Conservation (phyloP, 2,888 invertebrate species). For the Hylaea fasciaria region DNA sequence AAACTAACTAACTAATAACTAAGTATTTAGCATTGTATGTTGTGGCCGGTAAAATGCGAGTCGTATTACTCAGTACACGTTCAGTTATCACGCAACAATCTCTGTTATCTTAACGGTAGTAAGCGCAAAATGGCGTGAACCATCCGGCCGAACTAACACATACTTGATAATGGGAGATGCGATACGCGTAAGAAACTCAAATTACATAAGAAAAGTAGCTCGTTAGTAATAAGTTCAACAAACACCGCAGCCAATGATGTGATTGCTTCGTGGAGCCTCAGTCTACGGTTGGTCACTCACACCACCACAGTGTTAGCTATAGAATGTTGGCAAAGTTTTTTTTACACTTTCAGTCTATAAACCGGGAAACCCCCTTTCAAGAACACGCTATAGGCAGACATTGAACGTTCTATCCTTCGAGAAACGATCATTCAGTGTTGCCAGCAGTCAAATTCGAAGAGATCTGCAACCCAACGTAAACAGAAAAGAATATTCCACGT, state of each 20-base stretch:
- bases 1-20: not conserved
- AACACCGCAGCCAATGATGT: not conserved
- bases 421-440: no score
- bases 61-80: not conserved
- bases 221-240: not conserved
- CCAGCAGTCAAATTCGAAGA: no score
- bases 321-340: not conserved
- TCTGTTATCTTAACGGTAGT: not conserved
- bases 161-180: not conserved
- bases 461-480: no score
- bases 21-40: not conserved
- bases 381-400: no score
- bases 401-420: no score
- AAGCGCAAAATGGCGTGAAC: conserved; percentile 16
- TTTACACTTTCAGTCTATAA: not conserved
- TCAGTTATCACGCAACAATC: not conserved
- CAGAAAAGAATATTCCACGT: no score
- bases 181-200: conserved; percentile 5
- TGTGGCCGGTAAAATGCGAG: not conserved
- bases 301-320: not conserved
- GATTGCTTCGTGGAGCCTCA: no score
- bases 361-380: conserved; percentile 9
- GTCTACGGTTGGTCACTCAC: not conserved
- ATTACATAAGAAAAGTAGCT: not conserved
- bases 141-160: conserved; percentile 5